A percentile compares a stretch with the other conserved stretches of the same genome.
These are phyloP conservation scores for Tribolium castaneum DNA, from an alignment of 1,140 invertebrate genomes.

Conservation along the genomic window DNA sequence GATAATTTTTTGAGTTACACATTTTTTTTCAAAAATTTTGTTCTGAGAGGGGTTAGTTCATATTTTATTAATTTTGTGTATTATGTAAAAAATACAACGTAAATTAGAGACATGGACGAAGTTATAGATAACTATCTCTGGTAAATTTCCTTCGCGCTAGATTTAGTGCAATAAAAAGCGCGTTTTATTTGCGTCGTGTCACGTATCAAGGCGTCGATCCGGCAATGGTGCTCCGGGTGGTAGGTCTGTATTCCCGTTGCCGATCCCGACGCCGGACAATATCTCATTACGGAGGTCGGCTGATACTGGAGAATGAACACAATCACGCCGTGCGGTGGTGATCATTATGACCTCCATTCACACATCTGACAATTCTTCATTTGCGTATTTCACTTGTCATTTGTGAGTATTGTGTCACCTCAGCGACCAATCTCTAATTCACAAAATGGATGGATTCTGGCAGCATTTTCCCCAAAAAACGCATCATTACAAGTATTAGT, in stretches of 20 bases:
- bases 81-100: background rate
- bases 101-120: too few species aligned
- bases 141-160: too few species aligned
- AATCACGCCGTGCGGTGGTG: constrained; percentile 60
- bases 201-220: constrained; percentile 3
- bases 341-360: constrained; percentile 63
- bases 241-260: constrained; percentile 22
- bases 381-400: constrained; percentile 69
- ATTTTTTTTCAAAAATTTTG: too few species aligned
- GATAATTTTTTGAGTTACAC: too few species aligned
- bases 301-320: constrained; percentile 50
- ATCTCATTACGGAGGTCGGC: constrained; percentile 59
- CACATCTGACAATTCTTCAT: constrained; percentile 67
- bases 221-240: constrained; percentile 4
- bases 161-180: background rate
- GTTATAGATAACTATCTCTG: too few species aligned
- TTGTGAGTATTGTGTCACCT: constrained; percentile 64
- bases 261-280: constrained; percentile 55
- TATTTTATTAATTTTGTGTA: too few species aligned
- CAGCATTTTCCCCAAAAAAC: constrained; percentile 16
- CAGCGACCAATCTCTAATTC: constrained; percentile 43
- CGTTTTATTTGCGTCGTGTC: constrained; percentile 1
- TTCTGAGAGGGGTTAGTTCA: too few species aligned
- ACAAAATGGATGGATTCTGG: constrained; percentile 25
- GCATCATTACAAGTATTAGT: constrained; percentile 39